Percentiles rank a stretch among this genome's conserved stretches.
Evolutionary conservation across 2,113 vertebrate genomes (phyloP).

Genomic region (Sphyrna mokarran): DNA sequence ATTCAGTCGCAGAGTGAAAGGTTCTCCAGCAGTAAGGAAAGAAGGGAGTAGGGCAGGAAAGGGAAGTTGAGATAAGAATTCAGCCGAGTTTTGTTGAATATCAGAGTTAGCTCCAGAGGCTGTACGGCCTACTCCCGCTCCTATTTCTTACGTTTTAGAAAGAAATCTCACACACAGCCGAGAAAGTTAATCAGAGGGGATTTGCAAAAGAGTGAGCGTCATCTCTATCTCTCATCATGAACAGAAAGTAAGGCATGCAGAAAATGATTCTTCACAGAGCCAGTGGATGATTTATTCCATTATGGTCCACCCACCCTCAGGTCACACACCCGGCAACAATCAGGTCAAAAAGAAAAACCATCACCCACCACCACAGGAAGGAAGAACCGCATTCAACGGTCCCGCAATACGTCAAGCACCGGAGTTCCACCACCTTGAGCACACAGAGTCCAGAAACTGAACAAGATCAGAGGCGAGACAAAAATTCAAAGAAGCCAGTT

Average conservation of each 20-base stretch:
- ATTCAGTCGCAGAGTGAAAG: neutral
- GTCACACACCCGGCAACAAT: neutral
- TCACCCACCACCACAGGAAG: constrained; percentile 21
- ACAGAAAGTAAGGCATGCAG: neutral
- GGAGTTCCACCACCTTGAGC: constrained; percentile 12
- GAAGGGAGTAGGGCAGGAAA: neutral
- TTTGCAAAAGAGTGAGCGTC: neutral
- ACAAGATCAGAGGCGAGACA: neutral
- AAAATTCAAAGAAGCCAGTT: neutral
- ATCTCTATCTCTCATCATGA: neutral
- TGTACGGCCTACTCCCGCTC: neutral
- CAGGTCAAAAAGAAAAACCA: neutral
- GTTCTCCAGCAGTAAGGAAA: neutral
- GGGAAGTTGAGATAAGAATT: neutral
- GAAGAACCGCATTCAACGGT: neutral
- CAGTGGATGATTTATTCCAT: neutral
- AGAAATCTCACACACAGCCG: neutral
- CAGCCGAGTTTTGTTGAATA: neutral
- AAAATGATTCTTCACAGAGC: neutral
- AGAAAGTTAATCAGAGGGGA: neutral
- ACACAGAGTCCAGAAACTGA: neutral
- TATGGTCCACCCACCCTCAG: neutral
- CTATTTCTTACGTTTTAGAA: neutral
- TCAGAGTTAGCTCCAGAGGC: neutral
- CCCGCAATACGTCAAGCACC: neutral